These are phyloP conservation scores for Tringa solitaria DNA, from an alignment of 2,113 vertebrate species.

Conservation along the genomic window DNA sequence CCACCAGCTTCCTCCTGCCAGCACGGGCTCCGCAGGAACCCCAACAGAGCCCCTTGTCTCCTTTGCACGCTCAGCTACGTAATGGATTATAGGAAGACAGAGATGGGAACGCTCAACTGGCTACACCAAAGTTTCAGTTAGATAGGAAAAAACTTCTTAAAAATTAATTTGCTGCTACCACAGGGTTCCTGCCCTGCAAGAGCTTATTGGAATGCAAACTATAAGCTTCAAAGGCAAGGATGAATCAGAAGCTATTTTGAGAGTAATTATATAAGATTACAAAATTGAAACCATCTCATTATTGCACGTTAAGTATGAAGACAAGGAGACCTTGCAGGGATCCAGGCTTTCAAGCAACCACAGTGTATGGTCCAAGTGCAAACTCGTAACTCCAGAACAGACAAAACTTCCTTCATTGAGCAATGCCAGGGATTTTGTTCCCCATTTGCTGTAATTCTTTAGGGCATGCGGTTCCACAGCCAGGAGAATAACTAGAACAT, in stretches of 20 bases:
- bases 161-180: constrained; percentile 59
- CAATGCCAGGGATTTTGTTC: not conserved
- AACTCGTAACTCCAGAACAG: not conserved
- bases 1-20: not conserved
- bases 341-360: not conserved
- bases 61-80: not conserved
- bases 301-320: not conserved
- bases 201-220: constrained; percentile 52
- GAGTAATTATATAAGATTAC: constrained; percentile 67
- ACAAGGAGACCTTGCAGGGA: not conserved
- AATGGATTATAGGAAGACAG: not conserved
- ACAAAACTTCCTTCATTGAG: not conserved
- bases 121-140: constrained; percentile 5
- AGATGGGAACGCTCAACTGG: not conserved
- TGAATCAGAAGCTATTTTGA: constrained; percentile 65
- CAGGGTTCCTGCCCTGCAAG: constrained; percentile 29
- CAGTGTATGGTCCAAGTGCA: not conserved
- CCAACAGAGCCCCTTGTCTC: not conserved
- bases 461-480: not conserved
- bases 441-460: not conserved
- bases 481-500: not conserved
- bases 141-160: constrained; percentile 27
- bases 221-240: constrained; percentile 67
- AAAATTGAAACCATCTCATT: constrained; percentile 47
- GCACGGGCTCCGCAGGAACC: not conserved